A percentile compares a stretch with the other conserved stretches of the same genome.
phyloP scores from a whole-genome alignment of 2,888 invertebrate genomes.

The Ischnus inquisitorius region DNA sequence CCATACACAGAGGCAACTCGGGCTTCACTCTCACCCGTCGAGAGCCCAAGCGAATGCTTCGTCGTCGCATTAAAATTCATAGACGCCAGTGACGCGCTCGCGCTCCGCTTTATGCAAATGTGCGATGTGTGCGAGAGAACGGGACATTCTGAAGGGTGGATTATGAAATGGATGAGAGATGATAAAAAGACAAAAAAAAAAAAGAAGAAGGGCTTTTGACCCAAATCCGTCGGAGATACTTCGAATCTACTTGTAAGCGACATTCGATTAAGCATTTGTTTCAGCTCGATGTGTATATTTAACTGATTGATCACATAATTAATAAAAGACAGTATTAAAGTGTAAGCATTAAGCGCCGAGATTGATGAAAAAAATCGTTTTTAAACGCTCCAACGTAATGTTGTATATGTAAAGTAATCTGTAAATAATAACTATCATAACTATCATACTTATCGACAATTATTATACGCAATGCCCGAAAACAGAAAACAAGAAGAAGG shows the following conservation, averaged over 20 bases:
- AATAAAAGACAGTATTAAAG: constrained; percentile 58
- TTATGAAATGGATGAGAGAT: constrained; percentile 33
- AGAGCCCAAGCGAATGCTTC: constrained; percentile 55
- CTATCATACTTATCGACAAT: constrained; percentile 41
- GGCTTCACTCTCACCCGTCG: constrained; percentile 9
- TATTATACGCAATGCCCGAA: constrained; percentile 38
- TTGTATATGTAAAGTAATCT: constrained; percentile 62
- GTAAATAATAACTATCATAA: constrained; percentile 63
- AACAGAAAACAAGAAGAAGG: not conserved
- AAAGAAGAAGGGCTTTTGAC: constrained; percentile 48
- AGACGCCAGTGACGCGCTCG: constrained; percentile 60
- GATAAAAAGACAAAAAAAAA: constrained; percentile 3
- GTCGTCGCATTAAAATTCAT: constrained; percentile 70
- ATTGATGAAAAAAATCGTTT: constrained; percentile 29
- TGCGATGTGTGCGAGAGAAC: constrained; percentile 34
- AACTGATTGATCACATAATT: constrained; percentile 40
- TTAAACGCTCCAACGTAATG: constrained; percentile 45
- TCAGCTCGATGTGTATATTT: constrained; percentile 62
- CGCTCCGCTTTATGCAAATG: constrained; percentile 66
- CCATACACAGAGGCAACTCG: constrained; percentile 20
- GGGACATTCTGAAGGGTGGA: constrained; percentile 25
- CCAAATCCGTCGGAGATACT: constrained; percentile 63
- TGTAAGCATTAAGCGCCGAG: constrained; percentile 36
- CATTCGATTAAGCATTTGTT: constrained; percentile 56
- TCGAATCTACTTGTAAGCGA: constrained; percentile 58